phyloP scores from a whole-genome alignment of 2,113 vertebrate species.

The Hippotragus niger region DNA sequence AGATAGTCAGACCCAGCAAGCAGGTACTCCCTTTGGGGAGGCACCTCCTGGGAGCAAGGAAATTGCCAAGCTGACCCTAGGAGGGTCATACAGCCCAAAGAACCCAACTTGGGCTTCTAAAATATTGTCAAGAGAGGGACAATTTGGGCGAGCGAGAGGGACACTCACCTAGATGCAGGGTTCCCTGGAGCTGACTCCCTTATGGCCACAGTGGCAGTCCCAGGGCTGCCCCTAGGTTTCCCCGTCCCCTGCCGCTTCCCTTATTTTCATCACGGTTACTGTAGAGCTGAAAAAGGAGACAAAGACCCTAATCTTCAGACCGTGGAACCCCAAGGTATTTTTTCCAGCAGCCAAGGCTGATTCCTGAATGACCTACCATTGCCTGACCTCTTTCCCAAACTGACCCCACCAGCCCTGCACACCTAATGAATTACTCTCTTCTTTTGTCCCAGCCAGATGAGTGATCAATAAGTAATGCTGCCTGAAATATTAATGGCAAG shows the following conservation, averaged over 20 bases:
- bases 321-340: neutral
- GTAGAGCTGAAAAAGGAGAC: neutral
- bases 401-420: neutral
- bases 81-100: neutral
- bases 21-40: neutral
- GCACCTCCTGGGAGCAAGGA: neutral
- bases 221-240: neutral
- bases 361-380: neutral
- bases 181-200: neutral
- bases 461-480: conserved; percentile 66
- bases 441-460: conserved; percentile 47
- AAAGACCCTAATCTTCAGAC: neutral
- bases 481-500: conserved; percentile 61
- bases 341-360: neutral
- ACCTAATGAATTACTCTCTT: conserved; percentile 13
- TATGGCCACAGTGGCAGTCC: neutral
- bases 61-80: neutral
- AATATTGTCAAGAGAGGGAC: neutral
- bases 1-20: neutral
- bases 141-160: no score
- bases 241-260: neutral
- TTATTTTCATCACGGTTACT: neutral
- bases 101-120: neutral
- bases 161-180: neutral
- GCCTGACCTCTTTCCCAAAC: conserved; percentile 26